Conservation (phyloP, 2,888 invertebrate genomes). For the Dinocampus coccinellae region DNA sequence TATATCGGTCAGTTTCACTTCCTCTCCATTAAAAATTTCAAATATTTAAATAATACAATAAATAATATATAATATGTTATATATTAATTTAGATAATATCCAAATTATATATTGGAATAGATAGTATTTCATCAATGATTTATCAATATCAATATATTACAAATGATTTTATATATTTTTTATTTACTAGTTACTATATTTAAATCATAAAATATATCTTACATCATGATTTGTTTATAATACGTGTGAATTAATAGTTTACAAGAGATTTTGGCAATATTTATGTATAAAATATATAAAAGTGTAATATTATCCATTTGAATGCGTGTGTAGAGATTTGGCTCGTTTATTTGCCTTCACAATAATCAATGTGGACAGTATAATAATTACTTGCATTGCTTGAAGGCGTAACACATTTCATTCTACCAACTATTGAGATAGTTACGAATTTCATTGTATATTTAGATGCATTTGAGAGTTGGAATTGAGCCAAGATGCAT, state of each 20-base stretch:
- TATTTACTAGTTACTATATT: too few relatives aligned
- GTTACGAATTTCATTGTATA: conserved; percentile 31
- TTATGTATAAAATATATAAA: background rate
- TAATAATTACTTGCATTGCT: conserved; percentile 27
- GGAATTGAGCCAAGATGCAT: conserved; percentile 31
- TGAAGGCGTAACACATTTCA: conserved; percentile 30
- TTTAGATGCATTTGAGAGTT: background rate
- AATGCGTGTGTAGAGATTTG: background rate
- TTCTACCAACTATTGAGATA: conserved; percentile 26
- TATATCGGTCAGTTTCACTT: conserved; percentile 20
- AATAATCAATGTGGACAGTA: conserved; percentile 28
- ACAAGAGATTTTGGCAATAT: background rate
- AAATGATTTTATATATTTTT: background rate
- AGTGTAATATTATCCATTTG: conserved; percentile 6
- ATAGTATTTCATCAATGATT: too few relatives aligned
- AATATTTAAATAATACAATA: too few relatives aligned
- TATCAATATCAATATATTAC: background rate
- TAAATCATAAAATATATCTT: too few relatives aligned
- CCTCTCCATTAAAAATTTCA: conserved; percentile 12
- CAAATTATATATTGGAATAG: too few relatives aligned
- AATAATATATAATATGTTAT: too few relatives aligned
- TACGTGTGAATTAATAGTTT: background rate
- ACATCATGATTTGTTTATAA: background rate
- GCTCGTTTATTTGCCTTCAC: background rate
- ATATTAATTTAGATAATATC: too few relatives aligned